phyloP scores from a whole-genome alignment of 2,797 vertebrate species.

The Gambusia yucatana region DNA sequence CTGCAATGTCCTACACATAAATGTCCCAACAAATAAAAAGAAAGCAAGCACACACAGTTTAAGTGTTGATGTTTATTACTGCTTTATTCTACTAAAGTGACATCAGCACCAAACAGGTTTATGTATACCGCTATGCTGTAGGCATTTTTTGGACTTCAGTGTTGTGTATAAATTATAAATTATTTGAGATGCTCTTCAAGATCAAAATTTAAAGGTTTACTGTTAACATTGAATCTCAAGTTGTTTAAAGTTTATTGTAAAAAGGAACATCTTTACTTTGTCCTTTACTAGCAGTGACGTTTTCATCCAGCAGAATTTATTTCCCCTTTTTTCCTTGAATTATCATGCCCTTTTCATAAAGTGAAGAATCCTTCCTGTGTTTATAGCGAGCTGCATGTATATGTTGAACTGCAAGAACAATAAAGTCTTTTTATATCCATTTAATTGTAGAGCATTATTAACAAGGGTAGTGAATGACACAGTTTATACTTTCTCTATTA shows the following conservation, averaged over 20 bases:
- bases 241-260: background rate
- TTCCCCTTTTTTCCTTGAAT: slow-evolving; percentile 51
- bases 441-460: slow-evolving; percentile 10
- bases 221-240: background rate
- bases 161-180: background rate
- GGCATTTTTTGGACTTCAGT: background rate
- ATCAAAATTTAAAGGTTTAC: background rate
- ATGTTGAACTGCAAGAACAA: slow-evolving; percentile 6
- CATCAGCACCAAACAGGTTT: background rate
- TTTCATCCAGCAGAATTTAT: slow-evolving; percentile 35
- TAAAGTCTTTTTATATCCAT: slow-evolving; percentile 9
- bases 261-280: slow-evolving; percentile 46
- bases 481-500: background rate
- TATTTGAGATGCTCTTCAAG: background rate
- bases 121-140: background rate
- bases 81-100: background rate
- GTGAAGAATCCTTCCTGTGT: slow-evolving; percentile 1
- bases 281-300: slow-evolving; percentile 42
- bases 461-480: slow-evolving; percentile 4
- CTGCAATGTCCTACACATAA: slow-evolving; percentile 22
- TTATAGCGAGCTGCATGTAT: slow-evolving; percentile 12
- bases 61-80: slow-evolving; percentile 16
- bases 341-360: slow-evolving; percentile 26
- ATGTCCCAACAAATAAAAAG: slow-evolving; percentile 17
- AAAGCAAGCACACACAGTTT: slow-evolving; percentile 19